Evolutionary conservation across 2,888 invertebrate genomes (phyloP).

Genomic region (Tenthredo distinguenda): DNA sequence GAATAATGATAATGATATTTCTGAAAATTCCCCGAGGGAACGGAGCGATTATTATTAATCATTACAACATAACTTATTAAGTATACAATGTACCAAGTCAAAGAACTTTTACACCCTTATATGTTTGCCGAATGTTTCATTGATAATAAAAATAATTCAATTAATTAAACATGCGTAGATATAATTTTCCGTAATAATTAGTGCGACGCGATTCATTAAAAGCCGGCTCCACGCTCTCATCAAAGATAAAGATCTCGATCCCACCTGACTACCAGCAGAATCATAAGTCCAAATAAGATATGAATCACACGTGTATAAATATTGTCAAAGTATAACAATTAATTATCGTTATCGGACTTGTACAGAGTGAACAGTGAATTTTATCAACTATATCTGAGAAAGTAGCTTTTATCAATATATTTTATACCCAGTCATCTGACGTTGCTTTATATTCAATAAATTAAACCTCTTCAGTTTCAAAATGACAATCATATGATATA

Average conservation of each 20-base stretch:
- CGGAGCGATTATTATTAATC: too few species aligned
- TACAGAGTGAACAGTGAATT: not conserved
- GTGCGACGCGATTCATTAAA: not conserved
- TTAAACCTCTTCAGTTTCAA: not conserved
- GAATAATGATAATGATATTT: too few species aligned
- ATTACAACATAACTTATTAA: not conserved
- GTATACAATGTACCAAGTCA: too few species aligned
- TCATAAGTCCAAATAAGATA: not conserved
- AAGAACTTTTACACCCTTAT: not conserved
- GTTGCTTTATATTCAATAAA: not conserved
- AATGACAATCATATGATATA: too few species aligned
- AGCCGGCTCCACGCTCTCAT: not conserved
- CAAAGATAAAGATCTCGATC: slow-evolving; percentile 10
- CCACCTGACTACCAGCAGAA: not conserved
- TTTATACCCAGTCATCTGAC: not conserved
- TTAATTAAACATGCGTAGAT: too few species aligned
- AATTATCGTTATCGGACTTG: not conserved
- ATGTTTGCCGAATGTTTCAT: not conserved
- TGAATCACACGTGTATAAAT: not conserved
- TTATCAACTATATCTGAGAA: not conserved
- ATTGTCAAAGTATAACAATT: not conserved
- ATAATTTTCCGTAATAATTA: too few species aligned
- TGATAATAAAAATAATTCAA: too few species aligned
- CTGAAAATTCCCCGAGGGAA: too few species aligned
- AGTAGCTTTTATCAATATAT: not conserved